Evolutionary conservation across 1,140 invertebrate species (phyloP).

Genomic region (Choristoneura fumiferana): DNA sequence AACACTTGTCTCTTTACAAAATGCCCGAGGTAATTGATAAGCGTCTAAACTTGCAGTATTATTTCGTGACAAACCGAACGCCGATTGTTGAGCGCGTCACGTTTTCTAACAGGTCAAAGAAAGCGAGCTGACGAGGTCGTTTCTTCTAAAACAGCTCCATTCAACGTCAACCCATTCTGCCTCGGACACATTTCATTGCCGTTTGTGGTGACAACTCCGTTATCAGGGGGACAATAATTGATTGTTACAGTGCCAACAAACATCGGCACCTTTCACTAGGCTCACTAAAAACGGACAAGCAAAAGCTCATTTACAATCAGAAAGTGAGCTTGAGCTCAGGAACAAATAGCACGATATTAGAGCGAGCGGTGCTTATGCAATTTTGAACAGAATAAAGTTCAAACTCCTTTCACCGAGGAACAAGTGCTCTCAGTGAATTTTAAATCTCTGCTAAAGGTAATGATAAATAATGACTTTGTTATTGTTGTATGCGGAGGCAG

Average conservation of each 20-base stretch:
- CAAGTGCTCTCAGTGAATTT: constrained; percentile 20
- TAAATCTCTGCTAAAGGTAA: constrained; percentile 5
- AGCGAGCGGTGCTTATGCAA: constrained; percentile 44
- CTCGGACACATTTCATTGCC: constrained; percentile 21
- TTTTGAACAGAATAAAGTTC: constrained; percentile 41
- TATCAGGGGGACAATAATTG: constrained; percentile 23
- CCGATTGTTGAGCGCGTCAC: constrained; percentile 33
- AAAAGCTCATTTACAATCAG: constrained; percentile 36
- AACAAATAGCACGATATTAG: constrained; percentile 32
- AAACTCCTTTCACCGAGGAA: constrained; percentile 42
- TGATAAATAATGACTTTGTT: constrained; percentile 12
- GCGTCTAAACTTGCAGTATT: neutral
- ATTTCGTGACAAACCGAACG: constrained; percentile 23
- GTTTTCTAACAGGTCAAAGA: constrained; percentile 57
- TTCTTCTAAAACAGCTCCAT: constrained; percentile 30
- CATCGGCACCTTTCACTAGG: constrained; percentile 36
- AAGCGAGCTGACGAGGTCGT: constrained; percentile 40
- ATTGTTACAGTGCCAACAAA: constrained; percentile 25
- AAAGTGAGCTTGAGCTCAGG: constrained; percentile 33
- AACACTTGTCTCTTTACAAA: too few species aligned
- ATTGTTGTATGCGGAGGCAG: neutral
- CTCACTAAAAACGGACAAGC: constrained; percentile 21
- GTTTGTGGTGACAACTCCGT: constrained; percentile 25
- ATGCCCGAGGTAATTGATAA: too few species aligned
- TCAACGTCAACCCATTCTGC: constrained; percentile 35